phyloP scores from a whole-genome alignment of 2,797 vertebrate genomes.

The Crenuchus spilurus region DNA sequence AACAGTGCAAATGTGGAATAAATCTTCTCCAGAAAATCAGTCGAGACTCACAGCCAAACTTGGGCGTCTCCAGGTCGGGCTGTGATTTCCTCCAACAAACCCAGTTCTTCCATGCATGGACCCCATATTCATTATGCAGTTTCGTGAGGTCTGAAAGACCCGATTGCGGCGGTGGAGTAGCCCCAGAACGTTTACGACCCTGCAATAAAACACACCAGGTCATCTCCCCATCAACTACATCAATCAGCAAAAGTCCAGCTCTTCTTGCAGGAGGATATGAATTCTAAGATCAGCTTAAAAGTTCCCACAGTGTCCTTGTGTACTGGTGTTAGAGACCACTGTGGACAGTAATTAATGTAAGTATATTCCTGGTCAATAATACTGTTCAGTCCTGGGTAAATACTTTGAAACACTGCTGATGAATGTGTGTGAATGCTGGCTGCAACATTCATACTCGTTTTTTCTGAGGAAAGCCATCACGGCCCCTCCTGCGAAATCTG shows the following conservation, averaged over 20 bases:
- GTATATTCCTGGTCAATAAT: too few relatives aligned
- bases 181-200: slow-evolving; percentile 78
- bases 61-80: slow-evolving; percentile 84
- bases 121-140: slow-evolving; percentile 90
- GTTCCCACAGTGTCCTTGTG: too few relatives aligned
- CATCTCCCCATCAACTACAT: too few relatives aligned
- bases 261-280: too few relatives aligned
- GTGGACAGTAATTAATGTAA: too few relatives aligned
- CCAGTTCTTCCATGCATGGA: slow-evolving; percentile 96
- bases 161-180: slow-evolving; percentile 63
- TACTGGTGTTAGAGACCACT: too few relatives aligned
- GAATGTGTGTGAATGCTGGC: background rate
- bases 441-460: slow-evolving; percentile 82
- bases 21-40: background rate
- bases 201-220: slow-evolving; percentile 48
- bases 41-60: slow-evolving; percentile 82
- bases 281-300: too few relatives aligned
- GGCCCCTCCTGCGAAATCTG: slow-evolving; percentile 79
- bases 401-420: too few relatives aligned
- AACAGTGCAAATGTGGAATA: too few relatives aligned
- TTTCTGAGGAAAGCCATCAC: slow-evolving; percentile 82
- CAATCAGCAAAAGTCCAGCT: background rate
- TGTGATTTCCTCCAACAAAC: slow-evolving; percentile 90
- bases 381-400: too few relatives aligned
- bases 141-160: slow-evolving; percentile 60